Percentiles rank a stretch among this genome's conserved stretches.
These are phyloP conservation scores for Camelus bactrianus DNA, from an alignment of 2,113 vertebrate genomes.

Conservation along the genomic window DNA sequence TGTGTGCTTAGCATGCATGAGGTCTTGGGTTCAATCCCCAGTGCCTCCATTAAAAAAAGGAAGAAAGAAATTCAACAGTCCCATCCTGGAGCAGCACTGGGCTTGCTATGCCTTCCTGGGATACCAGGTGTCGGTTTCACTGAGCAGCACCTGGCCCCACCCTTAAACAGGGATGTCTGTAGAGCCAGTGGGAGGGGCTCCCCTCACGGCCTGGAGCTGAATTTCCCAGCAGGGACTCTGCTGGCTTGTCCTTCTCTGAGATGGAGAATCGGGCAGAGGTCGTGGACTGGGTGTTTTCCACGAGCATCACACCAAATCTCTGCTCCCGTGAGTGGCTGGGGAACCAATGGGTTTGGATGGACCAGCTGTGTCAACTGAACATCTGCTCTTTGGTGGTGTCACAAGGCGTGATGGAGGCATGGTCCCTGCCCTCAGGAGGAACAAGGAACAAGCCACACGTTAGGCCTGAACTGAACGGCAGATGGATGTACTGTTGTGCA, in stretches of 20 bases:
- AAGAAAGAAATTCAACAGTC: not conserved
- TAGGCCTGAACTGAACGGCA: not conserved
- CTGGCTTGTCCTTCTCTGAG: not conserved
- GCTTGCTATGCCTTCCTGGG: not conserved
- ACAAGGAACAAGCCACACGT: not conserved
- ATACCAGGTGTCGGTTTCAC: not conserved
- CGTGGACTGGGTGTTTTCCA: accelerated
- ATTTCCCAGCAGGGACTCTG: not conserved
- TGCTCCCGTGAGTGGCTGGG: not conserved
- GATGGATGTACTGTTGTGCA: accelerated
- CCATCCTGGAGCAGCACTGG: not conserved
- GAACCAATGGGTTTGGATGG: not conserved
- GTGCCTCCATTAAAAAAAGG: too few relatives aligned
- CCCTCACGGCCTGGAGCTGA: not conserved
- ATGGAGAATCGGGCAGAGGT: not conserved
- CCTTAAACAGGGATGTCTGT: not conserved
- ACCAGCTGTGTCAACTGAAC: not conserved
- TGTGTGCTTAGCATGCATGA: too few relatives aligned
- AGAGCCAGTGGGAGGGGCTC: not conserved
- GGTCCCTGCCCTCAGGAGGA: not conserved
- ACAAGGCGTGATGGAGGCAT: not conserved
- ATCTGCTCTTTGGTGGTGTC: not conserved
- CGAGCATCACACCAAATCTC: not conserved
- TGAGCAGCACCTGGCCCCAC: not conserved
- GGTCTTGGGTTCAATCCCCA: too few relatives aligned